Conservation (phyloP, 53 echinoderm and acorn worm species). For the Holothuria leucospilota region DNA sequence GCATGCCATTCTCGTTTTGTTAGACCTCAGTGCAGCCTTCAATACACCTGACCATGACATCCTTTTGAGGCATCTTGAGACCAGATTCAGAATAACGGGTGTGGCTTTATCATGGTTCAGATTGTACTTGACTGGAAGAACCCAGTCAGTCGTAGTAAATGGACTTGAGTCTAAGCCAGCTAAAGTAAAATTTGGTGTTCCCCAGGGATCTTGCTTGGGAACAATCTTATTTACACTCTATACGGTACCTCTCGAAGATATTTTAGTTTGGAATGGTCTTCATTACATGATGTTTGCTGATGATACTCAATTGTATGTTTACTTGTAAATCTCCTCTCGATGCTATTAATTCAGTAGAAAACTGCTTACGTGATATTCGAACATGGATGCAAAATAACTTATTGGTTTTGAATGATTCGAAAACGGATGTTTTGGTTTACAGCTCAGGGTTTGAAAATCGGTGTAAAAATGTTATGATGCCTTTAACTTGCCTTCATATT, state of each 20-base stretch:
- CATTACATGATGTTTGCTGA: constrained; percentile 4
- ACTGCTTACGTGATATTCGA: background rate
- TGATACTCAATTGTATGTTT: background rate
- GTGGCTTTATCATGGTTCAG: constrained; percentile 47
- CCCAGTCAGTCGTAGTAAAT: constrained; percentile 36
- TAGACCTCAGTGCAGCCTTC: constrained; percentile 52
- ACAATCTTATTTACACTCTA: constrained; percentile 45
- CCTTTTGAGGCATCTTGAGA: constrained; percentile 31
- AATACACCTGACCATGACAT: constrained; percentile 54
- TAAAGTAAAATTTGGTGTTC: constrained; percentile 33
- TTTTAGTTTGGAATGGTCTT: background rate
- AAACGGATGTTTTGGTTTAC: too few species aligned
- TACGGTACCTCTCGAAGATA: constrained; percentile 39
- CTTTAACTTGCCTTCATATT: too few species aligned
- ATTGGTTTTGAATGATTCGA: too few species aligned
- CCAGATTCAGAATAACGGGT: constrained; percentile 30
- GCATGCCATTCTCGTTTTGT: constrained; percentile 29
- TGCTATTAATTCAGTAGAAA: background rate
- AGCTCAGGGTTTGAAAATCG: too few species aligned
- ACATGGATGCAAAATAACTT: background rate
- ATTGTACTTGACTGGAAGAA: constrained; percentile 40
- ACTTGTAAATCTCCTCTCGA: background rate
- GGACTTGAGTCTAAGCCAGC: background rate
- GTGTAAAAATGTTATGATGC: too few species aligned
- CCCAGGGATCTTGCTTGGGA: constrained; percentile 41